Conservation (phyloP, 2,888 invertebrate species). For the Caenorhabditis wallacei region DNA sequence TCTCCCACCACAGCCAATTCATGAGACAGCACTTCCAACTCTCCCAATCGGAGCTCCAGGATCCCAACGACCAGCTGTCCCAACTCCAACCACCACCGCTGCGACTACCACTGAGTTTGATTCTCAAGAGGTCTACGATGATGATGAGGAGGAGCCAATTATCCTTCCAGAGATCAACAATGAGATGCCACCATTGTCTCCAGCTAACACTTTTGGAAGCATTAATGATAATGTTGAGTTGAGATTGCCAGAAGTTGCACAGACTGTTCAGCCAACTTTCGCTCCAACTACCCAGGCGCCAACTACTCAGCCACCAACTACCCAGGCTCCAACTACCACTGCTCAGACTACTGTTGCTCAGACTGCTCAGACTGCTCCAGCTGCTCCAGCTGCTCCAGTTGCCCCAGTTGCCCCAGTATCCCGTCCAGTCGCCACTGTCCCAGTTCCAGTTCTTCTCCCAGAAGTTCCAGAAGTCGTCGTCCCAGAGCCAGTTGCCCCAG, state of each 20-base stretch:
- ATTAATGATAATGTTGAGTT: conserved; percentile 51
- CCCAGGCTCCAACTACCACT: conserved; percentile 6
- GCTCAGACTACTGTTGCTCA: conserved; percentile 21
- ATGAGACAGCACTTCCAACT: conserved; percentile 5
- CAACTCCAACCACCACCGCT: conserved; percentile 21
- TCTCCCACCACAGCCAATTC: conserved; percentile 37
- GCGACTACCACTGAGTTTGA: conserved; percentile 15
- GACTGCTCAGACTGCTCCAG: conserved; percentile 19
- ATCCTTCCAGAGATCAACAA: conserved; percentile 48
- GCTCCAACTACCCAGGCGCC: conserved; percentile 21
- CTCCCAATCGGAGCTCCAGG: conserved; percentile 5
- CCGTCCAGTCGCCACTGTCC: conserved; percentile 9
- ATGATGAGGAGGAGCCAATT: conserved; percentile 58
- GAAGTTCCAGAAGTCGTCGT: conserved; percentile 26
- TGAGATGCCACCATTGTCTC: conserved; percentile 48
- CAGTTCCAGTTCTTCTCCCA: conserved; percentile 10
- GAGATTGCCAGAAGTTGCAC: conserved; percentile 46
- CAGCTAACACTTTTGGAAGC: conserved; percentile 30
- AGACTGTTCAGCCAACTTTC: conserved; percentile 19
- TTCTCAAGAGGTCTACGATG: conserved; percentile 54
- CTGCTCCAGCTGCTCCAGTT: conserved; percentile 4
- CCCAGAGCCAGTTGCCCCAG: conserved; percentile 20
- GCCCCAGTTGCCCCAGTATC: conserved; percentile 12
- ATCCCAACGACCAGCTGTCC: conserved; percentile 2
- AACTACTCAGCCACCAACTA: conserved; percentile 7